Percentiles rank a stretch among this genome's conserved stretches.
Conservation (phyloP, 2,888 invertebrate species). For the Cryptus viduatorius region DNA sequence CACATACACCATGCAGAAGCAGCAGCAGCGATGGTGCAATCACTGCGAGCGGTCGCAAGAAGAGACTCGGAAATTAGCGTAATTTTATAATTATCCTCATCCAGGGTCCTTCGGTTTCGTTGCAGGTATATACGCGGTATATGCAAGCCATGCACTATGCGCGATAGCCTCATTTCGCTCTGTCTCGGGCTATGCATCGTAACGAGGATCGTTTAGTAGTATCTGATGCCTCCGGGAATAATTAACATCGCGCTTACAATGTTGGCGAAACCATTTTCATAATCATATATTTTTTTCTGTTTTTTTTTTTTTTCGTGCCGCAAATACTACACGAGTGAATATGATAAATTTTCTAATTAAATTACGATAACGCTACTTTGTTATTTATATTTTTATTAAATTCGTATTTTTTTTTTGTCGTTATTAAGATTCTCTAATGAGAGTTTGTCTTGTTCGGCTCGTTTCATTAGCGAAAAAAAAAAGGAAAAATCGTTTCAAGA, state of each 20-base stretch:
- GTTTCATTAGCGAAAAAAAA: not conserved
- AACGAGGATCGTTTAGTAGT: constrained; percentile 19
- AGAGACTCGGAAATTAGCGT: constrained; percentile 78
- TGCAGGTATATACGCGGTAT: constrained; percentile 1
- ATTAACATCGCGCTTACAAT: constrained; percentile 17
- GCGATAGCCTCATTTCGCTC: constrained; percentile 10
- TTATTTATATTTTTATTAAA: constrained; percentile 26
- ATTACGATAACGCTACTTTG: constrained; percentile 54
- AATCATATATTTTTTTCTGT: not conserved
- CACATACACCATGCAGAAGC: not conserved
- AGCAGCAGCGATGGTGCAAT: constrained; percentile 31
- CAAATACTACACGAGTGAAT: constrained; percentile 14
- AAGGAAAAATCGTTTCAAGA: constrained; percentile 27
- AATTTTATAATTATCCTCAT: constrained; percentile 84
- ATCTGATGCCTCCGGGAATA: constrained; percentile 16
- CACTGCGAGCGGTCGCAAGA: constrained; percentile 38
- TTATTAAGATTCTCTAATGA: not conserved
- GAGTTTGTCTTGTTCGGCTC: not conserved
- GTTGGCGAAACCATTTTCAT: constrained; percentile 36
- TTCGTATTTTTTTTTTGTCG: not conserved
- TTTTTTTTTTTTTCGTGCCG: not conserved
- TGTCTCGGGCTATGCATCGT: constrained; percentile 6
- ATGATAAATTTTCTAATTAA: constrained; percentile 47
- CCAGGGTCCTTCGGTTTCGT: constrained; percentile 71
- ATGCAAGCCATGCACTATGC: constrained; percentile 22